Conservation (phyloP, 2,888 invertebrate species). For the Margaritifera margaritifera region DNA sequence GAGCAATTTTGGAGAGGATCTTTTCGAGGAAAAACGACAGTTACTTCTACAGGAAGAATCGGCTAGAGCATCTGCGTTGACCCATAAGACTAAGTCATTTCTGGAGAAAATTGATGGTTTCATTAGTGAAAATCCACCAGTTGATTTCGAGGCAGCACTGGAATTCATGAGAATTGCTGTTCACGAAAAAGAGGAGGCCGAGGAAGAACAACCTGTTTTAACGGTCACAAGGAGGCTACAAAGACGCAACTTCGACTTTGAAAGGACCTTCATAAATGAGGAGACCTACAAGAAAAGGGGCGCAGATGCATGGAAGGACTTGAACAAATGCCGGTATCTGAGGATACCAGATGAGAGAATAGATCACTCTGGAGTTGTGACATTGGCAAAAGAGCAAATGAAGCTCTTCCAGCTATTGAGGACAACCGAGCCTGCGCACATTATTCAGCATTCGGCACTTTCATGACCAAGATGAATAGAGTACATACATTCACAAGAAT, state of each 20-base stretch:
- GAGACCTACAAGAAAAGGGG: constrained; percentile 49
- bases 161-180: constrained; percentile 1
- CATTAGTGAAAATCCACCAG: constrained; percentile 42
- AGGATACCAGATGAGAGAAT: constrained; percentile 57
- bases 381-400: constrained; percentile 62
- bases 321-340: constrained; percentile 66
- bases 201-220: constrained; percentile 21
- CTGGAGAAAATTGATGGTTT: constrained; percentile 50
- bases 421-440: constrained; percentile 23
- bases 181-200: constrained; percentile 27
- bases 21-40: constrained; percentile 58
- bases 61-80: constrained; percentile 38
- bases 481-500: too few relatives aligned
- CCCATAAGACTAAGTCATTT: constrained; percentile 50
- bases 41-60: constrained; percentile 59
- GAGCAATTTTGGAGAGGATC: constrained; percentile 53
- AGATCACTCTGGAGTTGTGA: constrained; percentile 64
- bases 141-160: constrained; percentile 17
- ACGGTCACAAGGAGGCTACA: constrained; percentile 23
- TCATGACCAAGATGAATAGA: too few relatives aligned
- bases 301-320: constrained; percentile 58
- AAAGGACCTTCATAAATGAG: constrained; percentile 50
- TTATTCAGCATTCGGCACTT: constrained; percentile 9
- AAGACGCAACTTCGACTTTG: constrained; percentile 26
- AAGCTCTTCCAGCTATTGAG: constrained; percentile 44